A percentile compares a stretch with the other conserved stretches of the same genome.
Conservation (phyloP, 2,113 vertebrate species). For the Centropus bengalensis region DNA sequence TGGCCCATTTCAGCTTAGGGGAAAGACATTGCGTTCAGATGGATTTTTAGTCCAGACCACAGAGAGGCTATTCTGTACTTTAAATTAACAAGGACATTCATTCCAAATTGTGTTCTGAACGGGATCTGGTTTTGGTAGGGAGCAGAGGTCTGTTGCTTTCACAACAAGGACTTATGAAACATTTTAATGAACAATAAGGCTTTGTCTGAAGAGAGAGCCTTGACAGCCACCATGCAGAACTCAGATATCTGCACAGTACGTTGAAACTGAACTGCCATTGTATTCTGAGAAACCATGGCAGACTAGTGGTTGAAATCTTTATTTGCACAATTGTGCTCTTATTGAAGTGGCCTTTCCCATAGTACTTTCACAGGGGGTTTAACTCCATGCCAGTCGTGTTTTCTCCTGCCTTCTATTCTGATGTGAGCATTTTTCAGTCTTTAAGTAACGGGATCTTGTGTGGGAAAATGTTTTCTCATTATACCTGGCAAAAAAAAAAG, state of each 20-base stretch:
- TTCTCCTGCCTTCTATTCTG: neutral
- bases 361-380: neutral
- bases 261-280: conserved; percentile 8
- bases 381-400: conserved; percentile 8
- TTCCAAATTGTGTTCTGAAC: conserved; percentile 17
- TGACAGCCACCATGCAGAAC: conserved; percentile 16
- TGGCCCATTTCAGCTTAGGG: neutral
- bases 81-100: conserved; percentile 48
- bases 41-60: conserved; percentile 43
- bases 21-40: conserved; percentile 32
- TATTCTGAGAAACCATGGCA: conserved; percentile 17
- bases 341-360: conserved; percentile 29
- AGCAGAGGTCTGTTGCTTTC: conserved; percentile 39
- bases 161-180: conserved; percentile 41
- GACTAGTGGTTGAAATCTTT: conserved; percentile 13
- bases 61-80: conserved; percentile 59
- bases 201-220: conserved; percentile 34
- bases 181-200: conserved; percentile 50
- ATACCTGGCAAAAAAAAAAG: neutral
- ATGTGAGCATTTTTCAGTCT: conserved; percentile 8
- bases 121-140: neutral
- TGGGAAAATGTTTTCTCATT: conserved; percentile 4
- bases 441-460: neutral
- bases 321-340: conserved; percentile 6
- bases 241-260: neutral